Evolutionary conservation across 2,888 invertebrate species (phyloP).

Genomic region (Clitarchus hookeri): DNA sequence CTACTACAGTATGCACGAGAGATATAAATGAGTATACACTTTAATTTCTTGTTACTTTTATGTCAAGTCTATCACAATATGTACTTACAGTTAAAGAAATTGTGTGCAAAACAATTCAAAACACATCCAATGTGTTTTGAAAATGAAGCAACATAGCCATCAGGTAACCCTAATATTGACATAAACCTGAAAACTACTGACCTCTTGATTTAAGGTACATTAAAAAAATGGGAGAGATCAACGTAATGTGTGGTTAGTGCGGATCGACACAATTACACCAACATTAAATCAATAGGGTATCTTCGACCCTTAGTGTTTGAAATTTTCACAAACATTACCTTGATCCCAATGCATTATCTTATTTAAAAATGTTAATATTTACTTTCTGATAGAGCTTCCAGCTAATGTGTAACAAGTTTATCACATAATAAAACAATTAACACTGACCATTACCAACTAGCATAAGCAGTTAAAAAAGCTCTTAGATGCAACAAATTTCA

Average conservation of each 20-base stretch:
- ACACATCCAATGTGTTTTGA: background rate
- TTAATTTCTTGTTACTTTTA: conserved; percentile 12
- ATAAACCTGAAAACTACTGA: too few relatives aligned
- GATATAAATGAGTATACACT: conserved; percentile 31
- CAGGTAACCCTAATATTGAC: background rate
- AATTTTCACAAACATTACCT: conserved; percentile 17
- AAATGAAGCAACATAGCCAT: background rate
- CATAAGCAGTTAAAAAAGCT: conserved; percentile 33
- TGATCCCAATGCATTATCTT: background rate
- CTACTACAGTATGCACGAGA: conserved; percentile 28
- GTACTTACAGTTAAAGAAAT: background rate
- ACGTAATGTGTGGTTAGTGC: background rate
- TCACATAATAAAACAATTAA: conserved; percentile 30
- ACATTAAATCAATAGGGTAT: background rate
- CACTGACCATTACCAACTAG: conserved; percentile 34
- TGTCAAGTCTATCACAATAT: conserved; percentile 15
- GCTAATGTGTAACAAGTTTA: conserved; percentile 29
- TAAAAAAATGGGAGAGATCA: background rate
- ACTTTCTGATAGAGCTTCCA: conserved; percentile 4
- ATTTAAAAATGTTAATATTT: conserved; percentile 1
- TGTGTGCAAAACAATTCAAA: conserved; percentile 10
- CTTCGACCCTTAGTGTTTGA: background rate
- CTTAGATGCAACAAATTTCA: conserved; percentile 21
- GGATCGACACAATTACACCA: background rate
- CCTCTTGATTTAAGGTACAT: background rate